phyloP scores from a whole-genome alignment of 2,888 invertebrate genomes.

The Drosophila cyrtoloma region DNA sequence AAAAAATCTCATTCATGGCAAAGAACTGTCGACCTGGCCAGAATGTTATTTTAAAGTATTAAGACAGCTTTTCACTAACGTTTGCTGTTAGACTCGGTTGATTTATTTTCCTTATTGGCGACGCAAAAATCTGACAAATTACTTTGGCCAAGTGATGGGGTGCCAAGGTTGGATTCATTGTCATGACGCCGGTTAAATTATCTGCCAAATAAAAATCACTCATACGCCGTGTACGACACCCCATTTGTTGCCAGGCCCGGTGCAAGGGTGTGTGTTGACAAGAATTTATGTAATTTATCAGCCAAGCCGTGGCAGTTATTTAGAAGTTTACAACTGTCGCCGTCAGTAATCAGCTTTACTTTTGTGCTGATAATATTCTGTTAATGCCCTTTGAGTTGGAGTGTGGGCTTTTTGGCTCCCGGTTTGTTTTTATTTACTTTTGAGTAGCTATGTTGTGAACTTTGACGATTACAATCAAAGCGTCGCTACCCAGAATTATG shows the following conservation, averaged over 20 bases:
- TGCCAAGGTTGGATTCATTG: constrained; percentile 45
- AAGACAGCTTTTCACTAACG: constrained; percentile 17
- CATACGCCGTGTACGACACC: constrained; percentile 65
- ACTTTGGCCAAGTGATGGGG: constrained; percentile 44
- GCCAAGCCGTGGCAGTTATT: constrained; percentile 62
- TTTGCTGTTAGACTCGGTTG: constrained; percentile 17
- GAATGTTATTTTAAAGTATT: constrained; percentile 48
- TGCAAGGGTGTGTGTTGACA: constrained; percentile 24
- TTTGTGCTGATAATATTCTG: constrained; percentile 59
- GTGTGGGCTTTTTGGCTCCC: constrained; percentile 11
- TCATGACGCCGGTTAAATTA: constrained; percentile 78
- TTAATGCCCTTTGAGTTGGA: constrained; percentile 61
- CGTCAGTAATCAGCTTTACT: constrained; percentile 76
- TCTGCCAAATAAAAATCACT: constrained; percentile 80
- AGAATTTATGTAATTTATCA: constrained; percentile 68
- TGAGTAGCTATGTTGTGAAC: constrained; percentile 29
- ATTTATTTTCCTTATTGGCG: constrained; percentile 37
- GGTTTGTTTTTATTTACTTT: constrained; percentile 37
- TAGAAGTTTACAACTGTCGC: constrained; percentile 76
- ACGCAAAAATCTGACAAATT: constrained; percentile 68
- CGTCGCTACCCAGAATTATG: not conserved
- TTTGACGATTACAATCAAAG: constrained; percentile 10
- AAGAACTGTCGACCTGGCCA: constrained; percentile 36
- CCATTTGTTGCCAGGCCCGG: constrained; percentile 18
- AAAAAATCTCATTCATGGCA: constrained; percentile 56